phyloP scores from a whole-genome alignment of 2,888 invertebrate species.

The Drosophila paramelanica region DNA sequence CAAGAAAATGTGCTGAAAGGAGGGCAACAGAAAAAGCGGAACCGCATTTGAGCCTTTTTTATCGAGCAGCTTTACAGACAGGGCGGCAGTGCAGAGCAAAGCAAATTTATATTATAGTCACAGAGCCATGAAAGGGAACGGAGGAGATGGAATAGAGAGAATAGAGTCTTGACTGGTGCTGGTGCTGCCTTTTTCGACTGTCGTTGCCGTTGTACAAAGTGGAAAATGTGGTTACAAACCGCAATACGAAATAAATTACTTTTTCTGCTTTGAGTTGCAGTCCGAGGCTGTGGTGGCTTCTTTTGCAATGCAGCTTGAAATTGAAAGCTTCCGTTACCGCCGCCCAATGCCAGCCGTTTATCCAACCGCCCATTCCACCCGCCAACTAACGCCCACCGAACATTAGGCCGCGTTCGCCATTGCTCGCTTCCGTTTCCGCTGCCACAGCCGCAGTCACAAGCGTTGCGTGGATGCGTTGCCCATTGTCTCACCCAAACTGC shows the following conservation, averaged over 20 bases:
- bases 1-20: constrained; percentile 73
- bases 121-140: constrained; percentile 26
- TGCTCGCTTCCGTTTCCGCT: constrained; percentile 74
- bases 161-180: constrained; percentile 42
- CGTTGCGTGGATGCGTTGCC: constrained; percentile 23
- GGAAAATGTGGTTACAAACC: constrained; percentile 81
- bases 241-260: constrained; percentile 80
- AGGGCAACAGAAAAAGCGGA: constrained; percentile 66
- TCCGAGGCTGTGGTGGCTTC: constrained; percentile 57
- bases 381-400: constrained; percentile 36
- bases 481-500: constrained; percentile 46
- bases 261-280: constrained; percentile 77
- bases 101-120: constrained; percentile 72
- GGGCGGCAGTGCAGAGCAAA: constrained; percentile 44
- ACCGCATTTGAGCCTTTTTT: constrained; percentile 78
- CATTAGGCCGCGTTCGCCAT: constrained; percentile 75
- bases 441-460: constrained; percentile 16
- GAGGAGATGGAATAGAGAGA: constrained; percentile 20
- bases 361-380: constrained; percentile 33
- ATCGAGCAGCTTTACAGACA: constrained; percentile 64
- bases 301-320: constrained; percentile 73
- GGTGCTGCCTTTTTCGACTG: constrained; percentile 61
- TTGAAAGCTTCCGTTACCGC: constrained; percentile 76
- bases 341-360: constrained; percentile 60
- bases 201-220: constrained; percentile 78